phyloP scores from a whole-genome alignment of 2,888 invertebrate species.

The Agonopterix subpropinquella region DNA sequence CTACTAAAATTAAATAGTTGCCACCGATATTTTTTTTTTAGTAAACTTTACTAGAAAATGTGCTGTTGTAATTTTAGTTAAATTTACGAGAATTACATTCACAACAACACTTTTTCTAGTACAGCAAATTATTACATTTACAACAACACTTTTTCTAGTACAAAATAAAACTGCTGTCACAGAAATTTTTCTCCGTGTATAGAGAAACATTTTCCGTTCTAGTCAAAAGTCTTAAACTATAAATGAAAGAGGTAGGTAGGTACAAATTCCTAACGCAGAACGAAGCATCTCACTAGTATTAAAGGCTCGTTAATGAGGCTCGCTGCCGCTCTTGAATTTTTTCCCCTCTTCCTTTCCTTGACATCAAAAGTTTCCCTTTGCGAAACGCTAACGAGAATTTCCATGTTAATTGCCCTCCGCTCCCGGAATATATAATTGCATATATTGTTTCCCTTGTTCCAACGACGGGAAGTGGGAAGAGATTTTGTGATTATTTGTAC shows the following conservation, averaged over 20 bases:
- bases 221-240: too few species aligned
- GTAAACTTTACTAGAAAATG: too few species aligned
- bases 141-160: too few species aligned
- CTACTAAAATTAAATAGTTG: too few species aligned
- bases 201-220: too few species aligned
- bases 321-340: slow-evolving; percentile 57
- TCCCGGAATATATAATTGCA: slow-evolving; percentile 65
- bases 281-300: slow-evolving; percentile 15
- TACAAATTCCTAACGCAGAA: slow-evolving; percentile 24
- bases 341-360: slow-evolving; percentile 47
- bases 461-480: slow-evolving; percentile 39
- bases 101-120: too few species aligned
- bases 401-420: slow-evolving; percentile 65
- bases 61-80: too few species aligned
- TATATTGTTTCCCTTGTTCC: slow-evolving; percentile 60
- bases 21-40: too few species aligned
- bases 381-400: slow-evolving; percentile 66
- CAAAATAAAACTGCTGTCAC: too few species aligned
- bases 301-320: slow-evolving; percentile 66
- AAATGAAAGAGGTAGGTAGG: slow-evolving; percentile 1
- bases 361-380: slow-evolving; percentile 70
- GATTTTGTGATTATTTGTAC: slow-evolving; percentile 52
- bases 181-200: too few species aligned
- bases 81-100: too few species aligned
- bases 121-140: too few species aligned